Conservation (phyloP, 1,140 invertebrate species). For the Contarinia nasturtii region DNA sequence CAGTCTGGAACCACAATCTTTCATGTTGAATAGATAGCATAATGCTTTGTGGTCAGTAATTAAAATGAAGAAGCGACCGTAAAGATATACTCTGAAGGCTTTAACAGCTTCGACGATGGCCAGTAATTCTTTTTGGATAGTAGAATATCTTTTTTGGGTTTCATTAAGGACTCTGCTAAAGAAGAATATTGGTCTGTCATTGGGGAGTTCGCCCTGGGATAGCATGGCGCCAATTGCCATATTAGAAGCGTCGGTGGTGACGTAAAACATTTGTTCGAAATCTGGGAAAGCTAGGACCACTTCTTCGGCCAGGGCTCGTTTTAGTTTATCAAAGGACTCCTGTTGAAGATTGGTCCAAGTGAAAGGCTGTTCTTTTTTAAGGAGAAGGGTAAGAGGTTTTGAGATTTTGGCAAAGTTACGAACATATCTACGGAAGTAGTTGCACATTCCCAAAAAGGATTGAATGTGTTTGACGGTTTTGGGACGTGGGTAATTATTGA, state of each 20-base stretch:
- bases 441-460: background rate
- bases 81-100: constrained; percentile 27
- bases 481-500: background rate
- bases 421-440: constrained; percentile 14
- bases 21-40: too few relatives aligned
- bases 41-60: constrained; percentile 32
- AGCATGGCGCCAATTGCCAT: constrained; percentile 8
- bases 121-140: constrained; percentile 14
- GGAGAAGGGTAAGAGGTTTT: background rate
- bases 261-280: constrained; percentile 7
- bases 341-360: background rate
- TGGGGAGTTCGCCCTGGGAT: constrained; percentile 6
- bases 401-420: constrained; percentile 11
- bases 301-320: constrained; percentile 7
- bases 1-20: too few relatives aligned
- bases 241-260: constrained; percentile 9
- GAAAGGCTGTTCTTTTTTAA: background rate
- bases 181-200: constrained; percentile 8
- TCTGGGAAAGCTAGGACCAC: constrained; percentile 16
- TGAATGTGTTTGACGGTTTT: background rate
- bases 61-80: constrained; percentile 25
- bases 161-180: constrained; percentile 11
- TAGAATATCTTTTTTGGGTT: constrained; percentile 14
- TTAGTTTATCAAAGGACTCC: background rate
- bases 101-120: constrained; percentile 22